Conservation (phyloP, 2,797 vertebrate species). For the Glyptemys insculpta region DNA sequence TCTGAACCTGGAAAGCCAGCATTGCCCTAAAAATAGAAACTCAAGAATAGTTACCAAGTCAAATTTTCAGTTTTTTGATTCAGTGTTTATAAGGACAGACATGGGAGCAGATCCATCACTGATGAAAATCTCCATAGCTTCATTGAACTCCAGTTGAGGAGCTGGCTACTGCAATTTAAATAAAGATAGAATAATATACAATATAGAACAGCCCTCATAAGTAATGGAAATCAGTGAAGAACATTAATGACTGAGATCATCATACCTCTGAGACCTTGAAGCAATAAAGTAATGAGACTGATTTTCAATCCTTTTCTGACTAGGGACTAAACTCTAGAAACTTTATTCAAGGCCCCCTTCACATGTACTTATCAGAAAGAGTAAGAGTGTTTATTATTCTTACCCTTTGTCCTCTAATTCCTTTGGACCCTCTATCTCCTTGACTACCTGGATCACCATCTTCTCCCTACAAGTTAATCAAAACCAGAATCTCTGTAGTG, state of each 20-base stretch:
- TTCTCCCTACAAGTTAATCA: slow-evolving; percentile 85
- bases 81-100: not conserved
- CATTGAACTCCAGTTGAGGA: not conserved
- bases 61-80: not conserved
- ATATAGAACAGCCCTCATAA: not conserved
- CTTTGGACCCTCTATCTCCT: slow-evolving; percentile 87
- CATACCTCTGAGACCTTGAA: not conserved
- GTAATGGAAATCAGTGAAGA: not conserved
- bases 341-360: not conserved
- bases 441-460: slow-evolving; percentile 78
- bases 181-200: not conserved
- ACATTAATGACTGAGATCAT: not conserved
- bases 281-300: not conserved
- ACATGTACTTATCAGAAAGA: not conserved
- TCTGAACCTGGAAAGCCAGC: slow-evolving; percentile 66
- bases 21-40: slow-evolving; percentile 74
- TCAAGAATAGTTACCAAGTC: not conserved
- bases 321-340: not conserved
- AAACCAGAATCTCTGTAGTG: slow-evolving; percentile 18
- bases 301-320: fast-evolving
- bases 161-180: not conserved
- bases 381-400: slow-evolving; percentile 47
- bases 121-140: not conserved
- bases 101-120: not conserved
- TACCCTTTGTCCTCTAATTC: slow-evolving; percentile 86